Evolutionary conservation across 2,888 invertebrate species (phyloP), one percentile per base, ranked within the genome.

Genomic region (Eristalinus sepulchralis): DNA sequence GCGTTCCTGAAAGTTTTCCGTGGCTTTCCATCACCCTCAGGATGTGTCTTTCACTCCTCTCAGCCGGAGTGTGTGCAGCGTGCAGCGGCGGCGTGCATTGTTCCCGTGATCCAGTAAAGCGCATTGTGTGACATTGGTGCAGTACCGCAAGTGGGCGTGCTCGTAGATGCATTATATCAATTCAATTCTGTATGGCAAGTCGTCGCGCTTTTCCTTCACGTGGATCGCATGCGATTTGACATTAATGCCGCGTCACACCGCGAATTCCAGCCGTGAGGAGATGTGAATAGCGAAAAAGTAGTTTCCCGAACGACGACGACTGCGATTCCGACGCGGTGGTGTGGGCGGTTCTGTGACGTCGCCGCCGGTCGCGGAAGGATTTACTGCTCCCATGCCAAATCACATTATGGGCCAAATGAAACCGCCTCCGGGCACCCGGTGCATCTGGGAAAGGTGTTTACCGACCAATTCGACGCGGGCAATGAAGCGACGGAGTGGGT

Each of bases 331-430:
- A 57, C 57, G 57, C 22, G n/a, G 47, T 68, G 63, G 80, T 75
- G 89, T 89, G 86, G 89, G 89, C 86, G 89, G 89, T 83, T 83
- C 88, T 88, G 88, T 88, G 88, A 88, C 89, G 87, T 89, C 89
- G 68, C 73, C 36, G n/a, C 71, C 66, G 78, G 78, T 75, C 73
- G 70, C 68, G 73, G 67, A 82, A 76, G 83, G 78, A 83, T 75
- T 78, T 71, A 62, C 31, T 62, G 76, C 82, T 82, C 73, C 82
- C 86, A 86, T 88, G 87, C 80, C 82, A 79, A 83, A 88, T 83
- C 64, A 77, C 57, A 81, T 80, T 75, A 71, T 63, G 57, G 57
- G 47, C 47, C 59, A 67, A 83, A 81, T 71, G 22, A 67, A 76
- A 81, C 36, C 67, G 80, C 80, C 85, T 85, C 76, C 83, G 62